A percentile compares a stretch with the other conserved stretches of the same genome.
Evolutionary conservation across 2,113 vertebrate genomes (phyloP).

Genomic region (Empidonax traillii): DNA sequence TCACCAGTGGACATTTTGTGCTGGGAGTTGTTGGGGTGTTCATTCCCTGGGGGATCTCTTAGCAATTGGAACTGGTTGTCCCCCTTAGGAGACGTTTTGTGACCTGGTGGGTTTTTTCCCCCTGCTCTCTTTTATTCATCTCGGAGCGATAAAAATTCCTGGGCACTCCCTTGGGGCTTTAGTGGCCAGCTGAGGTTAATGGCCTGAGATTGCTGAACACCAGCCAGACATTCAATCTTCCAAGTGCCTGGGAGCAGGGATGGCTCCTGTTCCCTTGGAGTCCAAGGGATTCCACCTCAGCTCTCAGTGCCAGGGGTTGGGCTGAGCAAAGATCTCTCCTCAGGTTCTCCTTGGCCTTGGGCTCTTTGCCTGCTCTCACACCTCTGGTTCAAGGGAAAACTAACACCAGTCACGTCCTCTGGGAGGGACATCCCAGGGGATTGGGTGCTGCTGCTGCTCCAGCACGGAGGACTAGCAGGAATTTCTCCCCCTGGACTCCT

Average conservation of each 20-base stretch:
- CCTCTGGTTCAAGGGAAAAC: background rate
- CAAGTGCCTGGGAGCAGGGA: background rate
- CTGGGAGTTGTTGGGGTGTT: background rate
- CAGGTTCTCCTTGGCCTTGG: background rate
- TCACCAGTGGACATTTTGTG: accelerated
- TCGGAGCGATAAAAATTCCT: background rate
- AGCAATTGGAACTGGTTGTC: background rate
- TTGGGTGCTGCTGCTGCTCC: background rate
- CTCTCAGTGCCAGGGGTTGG: background rate
- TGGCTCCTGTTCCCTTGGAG: background rate
- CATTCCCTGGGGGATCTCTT: background rate
- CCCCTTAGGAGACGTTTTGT: background rate
- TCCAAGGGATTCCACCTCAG: background rate
- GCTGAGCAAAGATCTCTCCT: background rate
- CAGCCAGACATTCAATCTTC: constrained; percentile 38
- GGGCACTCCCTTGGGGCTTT: constrained; percentile 9
- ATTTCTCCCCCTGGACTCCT: background rate
- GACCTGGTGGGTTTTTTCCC: background rate
- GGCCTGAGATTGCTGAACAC: background rate
- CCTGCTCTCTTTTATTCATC: background rate
- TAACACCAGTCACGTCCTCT: background rate
- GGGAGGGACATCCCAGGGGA: background rate
- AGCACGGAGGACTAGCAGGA: background rate
- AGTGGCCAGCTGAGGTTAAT: background rate
- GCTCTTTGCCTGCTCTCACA: background rate